Conservation (phyloP, 2,888 invertebrate genomes). For the Rotaria macrura region DNA sequence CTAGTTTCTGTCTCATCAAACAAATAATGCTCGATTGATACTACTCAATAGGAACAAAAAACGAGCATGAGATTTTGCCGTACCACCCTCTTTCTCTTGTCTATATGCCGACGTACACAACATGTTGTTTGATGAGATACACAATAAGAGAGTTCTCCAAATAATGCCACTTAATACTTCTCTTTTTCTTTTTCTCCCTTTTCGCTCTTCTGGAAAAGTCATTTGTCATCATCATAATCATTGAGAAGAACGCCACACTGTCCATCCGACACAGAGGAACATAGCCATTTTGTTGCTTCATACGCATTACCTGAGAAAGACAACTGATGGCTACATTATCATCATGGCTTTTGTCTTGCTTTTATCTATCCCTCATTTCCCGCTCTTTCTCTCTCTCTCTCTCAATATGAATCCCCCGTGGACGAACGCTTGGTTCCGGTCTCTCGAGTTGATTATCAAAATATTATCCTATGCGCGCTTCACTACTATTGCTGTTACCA, state of each 20-base stretch:
- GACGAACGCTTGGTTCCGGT: background rate
- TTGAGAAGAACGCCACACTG: background rate
- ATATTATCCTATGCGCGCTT: background rate
- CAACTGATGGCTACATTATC: background rate
- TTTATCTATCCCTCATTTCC: background rate
- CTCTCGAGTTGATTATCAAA: slow-evolving; percentile 1
- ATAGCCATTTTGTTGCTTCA: background rate
- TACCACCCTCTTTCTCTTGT: background rate
- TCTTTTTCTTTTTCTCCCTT: background rate
- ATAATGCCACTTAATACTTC: slow-evolving; percentile 2
- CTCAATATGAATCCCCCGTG: background rate
- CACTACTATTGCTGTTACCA: background rate
- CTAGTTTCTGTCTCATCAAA: background rate
- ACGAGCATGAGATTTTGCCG: background rate
- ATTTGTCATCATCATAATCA: slow-evolving; percentile 3
- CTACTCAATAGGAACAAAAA: background rate
- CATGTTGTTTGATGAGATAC: background rate
- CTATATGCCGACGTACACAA: background rate
- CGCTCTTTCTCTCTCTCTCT: background rate
- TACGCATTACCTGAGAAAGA: background rate
- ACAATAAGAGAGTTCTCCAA: background rate
- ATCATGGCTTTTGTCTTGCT: background rate
- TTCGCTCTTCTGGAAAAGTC: background rate
- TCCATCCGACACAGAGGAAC: background rate
- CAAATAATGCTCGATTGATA: background rate